A percentile compares a stretch with the other conserved stretches of the same genome.
Evolutionary conservation across 2,797 vertebrate genomes (phyloP).

Genomic region (Halcyon smyrnensis): DNA sequence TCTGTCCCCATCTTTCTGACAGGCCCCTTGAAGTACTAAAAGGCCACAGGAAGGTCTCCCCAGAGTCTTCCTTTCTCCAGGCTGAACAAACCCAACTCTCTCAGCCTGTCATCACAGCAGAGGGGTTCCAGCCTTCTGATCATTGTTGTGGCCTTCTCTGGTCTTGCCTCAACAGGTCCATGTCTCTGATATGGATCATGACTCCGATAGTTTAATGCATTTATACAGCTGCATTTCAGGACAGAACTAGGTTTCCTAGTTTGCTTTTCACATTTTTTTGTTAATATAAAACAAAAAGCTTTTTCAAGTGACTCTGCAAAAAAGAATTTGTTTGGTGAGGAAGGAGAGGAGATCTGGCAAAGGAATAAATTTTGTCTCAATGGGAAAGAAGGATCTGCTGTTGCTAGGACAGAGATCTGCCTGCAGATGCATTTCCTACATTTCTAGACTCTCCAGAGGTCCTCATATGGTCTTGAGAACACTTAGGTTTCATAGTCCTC

Average conservation of each 20-base stretch:
- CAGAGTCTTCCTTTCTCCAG: not conserved
- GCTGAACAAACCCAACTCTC: not conserved
- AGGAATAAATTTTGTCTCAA: not conserved
- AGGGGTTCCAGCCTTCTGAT: not conserved
- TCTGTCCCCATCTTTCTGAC: too few relatives aligned
- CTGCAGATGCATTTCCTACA: not conserved
- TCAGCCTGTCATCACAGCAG: not conserved
- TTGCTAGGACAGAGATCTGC: not conserved
- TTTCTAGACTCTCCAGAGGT: not conserved
- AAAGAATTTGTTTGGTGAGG: not conserved
- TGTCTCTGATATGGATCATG: not conserved
- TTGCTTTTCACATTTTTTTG: not conserved
- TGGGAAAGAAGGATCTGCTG: not conserved
- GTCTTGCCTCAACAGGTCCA: not conserved
- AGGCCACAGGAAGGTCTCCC: not conserved
- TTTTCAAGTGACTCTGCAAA: not conserved
- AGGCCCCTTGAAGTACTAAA: not conserved
- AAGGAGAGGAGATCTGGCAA: not conserved
- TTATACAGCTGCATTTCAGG: not conserved
- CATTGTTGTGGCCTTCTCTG: not conserved
- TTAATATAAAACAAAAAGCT: not conserved
- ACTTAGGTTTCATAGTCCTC: not conserved
- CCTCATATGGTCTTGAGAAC: not conserved
- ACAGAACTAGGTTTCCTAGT: not conserved
- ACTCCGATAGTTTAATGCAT: rapidly evolving